These are phyloP conservation scores for Chymomyza fuscimana DNA, from an alignment of 2,888 invertebrate genomes.

Conservation along the genomic window DNA sequence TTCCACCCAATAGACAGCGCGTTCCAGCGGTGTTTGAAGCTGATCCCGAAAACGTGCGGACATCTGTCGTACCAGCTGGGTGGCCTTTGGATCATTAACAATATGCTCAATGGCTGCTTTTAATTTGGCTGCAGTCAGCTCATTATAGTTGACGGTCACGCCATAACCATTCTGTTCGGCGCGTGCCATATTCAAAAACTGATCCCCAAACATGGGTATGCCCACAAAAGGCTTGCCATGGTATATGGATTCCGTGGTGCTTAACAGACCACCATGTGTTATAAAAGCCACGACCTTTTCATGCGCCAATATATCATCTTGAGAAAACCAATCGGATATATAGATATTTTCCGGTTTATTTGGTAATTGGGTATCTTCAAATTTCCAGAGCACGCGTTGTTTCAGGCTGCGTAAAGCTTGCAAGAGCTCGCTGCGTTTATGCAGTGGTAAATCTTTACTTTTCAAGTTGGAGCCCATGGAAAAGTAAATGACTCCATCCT, in stretches of 20 bases:
- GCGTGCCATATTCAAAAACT: conserved; percentile 80
- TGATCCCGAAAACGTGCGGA: conserved; percentile 75
- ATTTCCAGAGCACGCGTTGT: conserved; percentile 80
- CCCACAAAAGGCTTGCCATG: conserved; percentile 81
- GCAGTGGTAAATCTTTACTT: conserved; percentile 62
- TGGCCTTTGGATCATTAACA: conserved; percentile 53
- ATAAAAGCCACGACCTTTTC: conserved; percentile 80
- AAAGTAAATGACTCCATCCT: conserved; percentile 80
- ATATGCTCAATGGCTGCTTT: conserved; percentile 59
- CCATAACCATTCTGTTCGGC: conserved; percentile 80
- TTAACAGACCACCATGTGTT: conserved; percentile 81
- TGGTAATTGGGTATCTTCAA: conserved; percentile 73
- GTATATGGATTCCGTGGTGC: conserved; percentile 80
- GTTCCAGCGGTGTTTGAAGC: conserved; percentile 65
- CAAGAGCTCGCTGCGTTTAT: conserved; percentile 66
- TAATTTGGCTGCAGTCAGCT: conserved; percentile 74
- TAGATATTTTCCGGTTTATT: conserved; percentile 75
- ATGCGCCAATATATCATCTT: conserved; percentile 80
- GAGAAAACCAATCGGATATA: conserved; percentile 80
- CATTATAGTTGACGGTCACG: conserved; percentile 70
- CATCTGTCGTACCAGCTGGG: conserved; percentile 51
- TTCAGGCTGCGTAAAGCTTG: conserved; percentile 68
- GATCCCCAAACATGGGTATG: conserved; percentile 81
- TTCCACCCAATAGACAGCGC: conserved; percentile 73
- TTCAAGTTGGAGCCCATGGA: conserved; percentile 80